Conservation (phyloP, 2,888 invertebrate genomes). For the Conus canariensis region DNA sequence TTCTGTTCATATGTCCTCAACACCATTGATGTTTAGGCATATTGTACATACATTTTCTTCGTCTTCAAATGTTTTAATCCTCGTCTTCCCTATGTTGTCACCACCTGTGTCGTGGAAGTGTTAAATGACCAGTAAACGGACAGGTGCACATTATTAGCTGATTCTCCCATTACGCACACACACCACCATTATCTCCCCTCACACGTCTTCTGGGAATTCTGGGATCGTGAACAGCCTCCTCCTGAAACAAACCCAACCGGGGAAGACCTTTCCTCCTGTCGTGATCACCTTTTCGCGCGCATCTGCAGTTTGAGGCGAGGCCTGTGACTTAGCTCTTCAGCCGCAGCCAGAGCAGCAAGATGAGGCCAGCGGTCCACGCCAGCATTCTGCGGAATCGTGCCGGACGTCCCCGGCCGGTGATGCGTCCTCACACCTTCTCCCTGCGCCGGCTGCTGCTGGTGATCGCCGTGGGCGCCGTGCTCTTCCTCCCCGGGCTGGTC, state of each 20-base stretch:
- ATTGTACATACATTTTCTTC: not conserved
- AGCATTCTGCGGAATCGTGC: slow-evolving; percentile 67
- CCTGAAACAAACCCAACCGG: too few species aligned
- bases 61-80: not conserved
- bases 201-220: too few species aligned
- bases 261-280: too few species aligned
- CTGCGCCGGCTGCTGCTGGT: slow-evolving; percentile 62
- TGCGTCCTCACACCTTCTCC: slow-evolving; percentile 63
- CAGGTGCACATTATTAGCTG: too few species aligned
- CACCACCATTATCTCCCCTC: too few species aligned
- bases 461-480: slow-evolving; percentile 62
- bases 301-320: too few species aligned
- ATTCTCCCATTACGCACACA: too few species aligned
- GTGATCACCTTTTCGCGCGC: too few species aligned
- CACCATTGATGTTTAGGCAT: not conserved
- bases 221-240: too few species aligned
- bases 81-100: not conserved
- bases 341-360: slow-evolving; percentile 43
- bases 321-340: too few species aligned
- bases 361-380: slow-evolving; percentile 71
- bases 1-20: too few species aligned
- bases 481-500: slow-evolving; percentile 67
- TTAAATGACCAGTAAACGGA: too few species aligned
- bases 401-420: slow-evolving; percentile 54
- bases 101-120: not conserved